A percentile compares a stretch with the other conserved stretches of the same genome.
Evolutionary conservation across 1,140 invertebrate species (phyloP).

Genomic region (Trachymyrmex cornetzi): DNA sequence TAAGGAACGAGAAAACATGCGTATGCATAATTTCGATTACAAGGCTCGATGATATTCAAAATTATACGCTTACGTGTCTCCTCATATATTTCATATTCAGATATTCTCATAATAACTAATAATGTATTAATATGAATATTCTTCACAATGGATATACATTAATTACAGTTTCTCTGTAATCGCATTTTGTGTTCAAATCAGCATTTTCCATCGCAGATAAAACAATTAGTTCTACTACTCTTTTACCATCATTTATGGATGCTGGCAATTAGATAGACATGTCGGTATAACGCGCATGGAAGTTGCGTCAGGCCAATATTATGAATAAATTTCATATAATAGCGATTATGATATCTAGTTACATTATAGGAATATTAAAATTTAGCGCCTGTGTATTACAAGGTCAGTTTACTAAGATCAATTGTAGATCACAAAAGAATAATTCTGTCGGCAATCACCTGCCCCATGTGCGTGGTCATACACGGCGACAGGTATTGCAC

Average conservation of each 20-base stretch:
- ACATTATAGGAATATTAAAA: constrained; percentile 24
- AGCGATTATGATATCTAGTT: not conserved
- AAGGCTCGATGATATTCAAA: constrained; percentile 8
- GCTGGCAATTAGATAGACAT: constrained; percentile 14
- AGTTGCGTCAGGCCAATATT: not conserved
- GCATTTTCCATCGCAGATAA: constrained; percentile 22
- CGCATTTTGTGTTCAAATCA: not conserved
- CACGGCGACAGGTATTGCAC: constrained; percentile 73
- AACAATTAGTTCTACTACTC: not conserved
- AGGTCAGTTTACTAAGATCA: constrained; percentile 65
- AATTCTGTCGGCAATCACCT: constrained; percentile 66
- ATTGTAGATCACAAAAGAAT: constrained; percentile 64
- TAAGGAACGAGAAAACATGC: not conserved
- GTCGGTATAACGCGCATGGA: not conserved
- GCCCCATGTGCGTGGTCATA: constrained; percentile 68
- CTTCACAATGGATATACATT: not conserved
- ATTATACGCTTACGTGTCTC: not conserved
- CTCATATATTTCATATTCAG: not conserved
- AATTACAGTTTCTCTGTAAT: constrained; percentile 8
- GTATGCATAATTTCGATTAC: constrained; percentile 19
- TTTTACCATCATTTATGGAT: not conserved
- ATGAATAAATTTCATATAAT: constrained; percentile 20
- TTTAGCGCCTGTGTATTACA: constrained; percentile 55
- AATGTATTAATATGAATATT: not conserved
- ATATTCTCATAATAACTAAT: not conserved